These are phyloP conservation scores for Chrysolina haemoptera DNA, from an alignment of 2,888 invertebrate genomes.

Conservation along the genomic window DNA sequence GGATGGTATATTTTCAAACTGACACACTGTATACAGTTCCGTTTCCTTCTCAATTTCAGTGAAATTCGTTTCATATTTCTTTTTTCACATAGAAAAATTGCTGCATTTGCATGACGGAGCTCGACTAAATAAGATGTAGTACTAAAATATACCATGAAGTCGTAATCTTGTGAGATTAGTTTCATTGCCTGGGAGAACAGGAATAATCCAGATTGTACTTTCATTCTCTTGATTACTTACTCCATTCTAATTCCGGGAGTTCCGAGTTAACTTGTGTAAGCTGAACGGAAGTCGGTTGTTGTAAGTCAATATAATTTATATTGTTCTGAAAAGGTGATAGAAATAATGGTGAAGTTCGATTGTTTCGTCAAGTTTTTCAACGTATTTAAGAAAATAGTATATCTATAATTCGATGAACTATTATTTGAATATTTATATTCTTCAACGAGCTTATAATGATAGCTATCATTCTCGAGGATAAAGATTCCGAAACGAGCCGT, in stretches of 20 bases:
- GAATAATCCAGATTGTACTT: conserved; percentile 14
- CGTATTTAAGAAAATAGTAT: too few relatives aligned
- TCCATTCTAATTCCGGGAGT: conserved; percentile 14
- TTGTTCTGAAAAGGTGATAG: background rate
- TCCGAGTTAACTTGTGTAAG: conserved; percentile 8
- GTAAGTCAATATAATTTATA: conserved; percentile 12
- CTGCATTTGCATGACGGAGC: background rate
- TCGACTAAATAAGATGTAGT: conserved; percentile 31
- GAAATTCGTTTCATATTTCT: background rate
- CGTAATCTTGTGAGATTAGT: conserved; percentile 39
- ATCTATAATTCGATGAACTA: too few relatives aligned
- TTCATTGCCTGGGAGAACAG: conserved; percentile 32
- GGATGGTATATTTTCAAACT: too few relatives aligned
- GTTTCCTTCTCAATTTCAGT: too few relatives aligned
- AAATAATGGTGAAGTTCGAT: background rate
- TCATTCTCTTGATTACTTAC: conserved; percentile 9
- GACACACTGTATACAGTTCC: too few relatives aligned
- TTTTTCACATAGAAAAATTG: background rate
- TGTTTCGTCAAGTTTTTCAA: too few relatives aligned
- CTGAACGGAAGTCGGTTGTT: background rate
- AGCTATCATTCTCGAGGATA: too few relatives aligned
- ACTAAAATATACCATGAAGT: conserved; percentile 38
- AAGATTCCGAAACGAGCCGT: too few relatives aligned
- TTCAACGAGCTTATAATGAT: too few relatives aligned
- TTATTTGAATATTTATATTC: too few relatives aligned